Conservation (phyloP, 2,113 vertebrate genomes). For the Aegypius monachus region DNA sequence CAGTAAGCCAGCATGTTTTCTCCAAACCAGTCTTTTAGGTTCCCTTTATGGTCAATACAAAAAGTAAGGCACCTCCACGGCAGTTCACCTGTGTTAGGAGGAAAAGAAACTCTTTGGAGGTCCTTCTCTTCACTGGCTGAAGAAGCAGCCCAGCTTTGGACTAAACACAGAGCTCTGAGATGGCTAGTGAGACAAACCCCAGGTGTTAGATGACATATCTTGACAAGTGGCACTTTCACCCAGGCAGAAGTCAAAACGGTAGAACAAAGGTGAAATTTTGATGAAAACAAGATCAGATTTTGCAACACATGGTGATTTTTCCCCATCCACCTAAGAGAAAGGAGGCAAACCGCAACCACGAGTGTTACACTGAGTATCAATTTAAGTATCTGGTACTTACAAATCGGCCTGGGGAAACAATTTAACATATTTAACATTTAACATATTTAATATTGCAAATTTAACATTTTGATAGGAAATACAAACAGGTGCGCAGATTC, state of each 20-base stretch:
- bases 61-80: not conserved
- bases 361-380: not conserved
- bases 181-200: not conserved
- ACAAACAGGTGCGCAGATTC: not conserved
- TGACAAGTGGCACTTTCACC: not conserved
- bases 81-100: not conserved
- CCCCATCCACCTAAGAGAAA: not conserved
- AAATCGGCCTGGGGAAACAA: not conserved
- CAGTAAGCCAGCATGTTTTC: not conserved
- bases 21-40: not conserved
- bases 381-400: not conserved
- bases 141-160: not conserved
- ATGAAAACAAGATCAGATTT: not conserved
- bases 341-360: not conserved
- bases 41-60: not conserved
- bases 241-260: not conserved
- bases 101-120: not conserved
- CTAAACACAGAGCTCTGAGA: not conserved
- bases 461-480: not conserved
- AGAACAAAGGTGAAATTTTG: not conserved
- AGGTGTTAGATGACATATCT: not conserved
- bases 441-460: not conserved
- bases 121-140: not conserved
- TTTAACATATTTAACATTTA: not conserved
- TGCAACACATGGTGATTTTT: not conserved